These are phyloP conservation scores for Ochotona princeps DNA, from an alignment of 2,113 vertebrate genomes.

Conservation along the genomic window DNA sequence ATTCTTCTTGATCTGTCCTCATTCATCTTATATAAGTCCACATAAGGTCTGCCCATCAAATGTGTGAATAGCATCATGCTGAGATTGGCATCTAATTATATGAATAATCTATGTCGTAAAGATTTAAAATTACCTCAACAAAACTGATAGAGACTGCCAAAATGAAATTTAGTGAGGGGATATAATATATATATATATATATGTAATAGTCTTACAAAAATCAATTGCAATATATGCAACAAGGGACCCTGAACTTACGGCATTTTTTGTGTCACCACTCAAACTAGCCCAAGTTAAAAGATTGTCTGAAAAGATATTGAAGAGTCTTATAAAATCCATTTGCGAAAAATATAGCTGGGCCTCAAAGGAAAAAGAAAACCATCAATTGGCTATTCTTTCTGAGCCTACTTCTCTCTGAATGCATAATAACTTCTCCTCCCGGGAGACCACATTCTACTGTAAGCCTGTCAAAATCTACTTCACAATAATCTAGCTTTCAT, in stretches of 20 bases:
- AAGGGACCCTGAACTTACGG: neutral
- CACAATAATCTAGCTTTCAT: slow-evolving; percentile 11
- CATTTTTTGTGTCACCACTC: neutral
- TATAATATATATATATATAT: slow-evolving; percentile 14
- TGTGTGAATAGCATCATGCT: neutral
- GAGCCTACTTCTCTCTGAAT: slow-evolving; percentile 34
- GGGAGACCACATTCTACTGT: neutral
- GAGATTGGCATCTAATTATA: neutral
- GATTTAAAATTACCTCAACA: neutral
- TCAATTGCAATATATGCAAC: neutral
- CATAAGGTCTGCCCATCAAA: neutral
- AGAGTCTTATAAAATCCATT: slow-evolving; percentile 51
- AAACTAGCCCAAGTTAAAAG: slow-evolving; percentile 7
- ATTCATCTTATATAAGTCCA: neutral
- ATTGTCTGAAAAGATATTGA: slow-evolving; percentile 30
- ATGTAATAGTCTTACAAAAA: slow-evolving; percentile 43
- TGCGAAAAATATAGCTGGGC: neutral
- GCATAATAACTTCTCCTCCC: slow-evolving; percentile 11
- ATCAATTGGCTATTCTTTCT: slow-evolving; percentile 20
- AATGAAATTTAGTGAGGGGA: slow-evolving; percentile 1
- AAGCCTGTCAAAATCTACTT: slow-evolving; percentile 1
- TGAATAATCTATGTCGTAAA: neutral
- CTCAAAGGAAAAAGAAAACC: slow-evolving; percentile 51
- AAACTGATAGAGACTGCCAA: neutral
- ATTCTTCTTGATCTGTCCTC: neutral